Conservation (phyloP, 1,140 invertebrate species). For the Neodiprion lecontei region DNA sequence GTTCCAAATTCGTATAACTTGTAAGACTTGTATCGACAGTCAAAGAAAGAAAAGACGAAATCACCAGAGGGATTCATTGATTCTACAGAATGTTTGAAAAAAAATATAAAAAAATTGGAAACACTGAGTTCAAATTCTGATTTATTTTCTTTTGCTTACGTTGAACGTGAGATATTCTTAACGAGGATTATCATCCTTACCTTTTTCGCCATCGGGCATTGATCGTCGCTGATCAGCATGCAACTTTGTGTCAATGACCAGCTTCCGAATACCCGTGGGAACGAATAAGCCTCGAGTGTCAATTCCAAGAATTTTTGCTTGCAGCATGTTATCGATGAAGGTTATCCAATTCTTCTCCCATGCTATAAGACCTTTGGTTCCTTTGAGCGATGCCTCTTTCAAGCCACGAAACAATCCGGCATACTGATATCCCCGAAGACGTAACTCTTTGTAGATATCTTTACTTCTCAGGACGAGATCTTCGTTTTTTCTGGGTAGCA, state of each 20-base stretch:
- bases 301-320: constrained; percentile 77
- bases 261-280: constrained; percentile 79
- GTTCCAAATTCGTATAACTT: too few species aligned
- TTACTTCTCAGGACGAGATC: constrained; percentile 44
- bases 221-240: constrained; percentile 63
- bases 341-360: constrained; percentile 80
- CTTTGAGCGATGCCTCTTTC: constrained; percentile 43
- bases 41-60: too few species aligned
- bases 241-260: constrained; percentile 75
- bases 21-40: too few species aligned
- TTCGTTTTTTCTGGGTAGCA: constrained; percentile 13
- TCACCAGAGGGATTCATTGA: too few species aligned
- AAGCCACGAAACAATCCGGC: constrained; percentile 75
- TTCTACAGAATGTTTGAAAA: too few species aligned
- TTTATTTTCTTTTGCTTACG: too few species aligned
- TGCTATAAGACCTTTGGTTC: constrained; percentile 16
- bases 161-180: constrained; percentile 6
- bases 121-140: constrained; percentile 45
- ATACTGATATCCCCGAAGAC: constrained; percentile 89
- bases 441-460: constrained; percentile 90
- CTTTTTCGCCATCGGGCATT: constrained; percentile 45
- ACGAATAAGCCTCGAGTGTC: constrained; percentile 76
- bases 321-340: constrained; percentile 89
- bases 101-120: too few species aligned
- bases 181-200: constrained; percentile 24